Base-by-base conservation (phyloP, 2,797 vertebrate species). In the Sebastes oblongus region DNA sequence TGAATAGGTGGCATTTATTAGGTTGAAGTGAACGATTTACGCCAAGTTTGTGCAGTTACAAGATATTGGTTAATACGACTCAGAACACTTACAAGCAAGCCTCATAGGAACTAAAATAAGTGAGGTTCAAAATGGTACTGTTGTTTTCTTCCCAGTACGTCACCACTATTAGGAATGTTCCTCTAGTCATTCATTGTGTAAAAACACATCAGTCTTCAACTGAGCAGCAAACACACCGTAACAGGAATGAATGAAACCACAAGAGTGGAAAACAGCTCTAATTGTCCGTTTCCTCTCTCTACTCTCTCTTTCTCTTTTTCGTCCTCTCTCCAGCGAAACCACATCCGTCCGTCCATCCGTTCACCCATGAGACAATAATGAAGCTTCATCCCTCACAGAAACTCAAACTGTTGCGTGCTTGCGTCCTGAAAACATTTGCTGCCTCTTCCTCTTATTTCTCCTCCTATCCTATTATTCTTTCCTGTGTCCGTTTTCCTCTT, bases 191-290 rank as follows among this genome's bases (percentile, higher is more conserved):
- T 42, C n/a, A 58, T 18, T 11, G 18, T 16, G 22, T 72, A 34
- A 27, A 25, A 74, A 42, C 3, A 24, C 14, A 52, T n/a, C 50
- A n/a, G 61, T 46, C 66, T 65, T 65, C 58, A 78, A 16, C 73
- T 46, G 20, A 70, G n/a, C 73, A 78, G 18, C 39, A 67, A 42
- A 76, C 12, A 65, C 52, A 68, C 27, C 1, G 46, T 13, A 81
- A 80, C 65, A 80, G 42, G 72, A 84, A 83, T 61, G 36, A 77
- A 81, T 81, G 52, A 78, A 75, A 78, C 72, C 74, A 77, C 81
- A 77, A 46, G 55, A 65, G 77, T 59, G 71, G 13, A 81, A 85
- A 85, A 75, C 39, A 66, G 25, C 71, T 81, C 72, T 62, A 77
- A 82, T 66, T 62, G 58, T 67, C 70, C 0, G 1, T 65, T 80